Evolutionary conservation across 1,140 invertebrate species (phyloP).

Genomic region (Aphidius gifuensis): DNA sequence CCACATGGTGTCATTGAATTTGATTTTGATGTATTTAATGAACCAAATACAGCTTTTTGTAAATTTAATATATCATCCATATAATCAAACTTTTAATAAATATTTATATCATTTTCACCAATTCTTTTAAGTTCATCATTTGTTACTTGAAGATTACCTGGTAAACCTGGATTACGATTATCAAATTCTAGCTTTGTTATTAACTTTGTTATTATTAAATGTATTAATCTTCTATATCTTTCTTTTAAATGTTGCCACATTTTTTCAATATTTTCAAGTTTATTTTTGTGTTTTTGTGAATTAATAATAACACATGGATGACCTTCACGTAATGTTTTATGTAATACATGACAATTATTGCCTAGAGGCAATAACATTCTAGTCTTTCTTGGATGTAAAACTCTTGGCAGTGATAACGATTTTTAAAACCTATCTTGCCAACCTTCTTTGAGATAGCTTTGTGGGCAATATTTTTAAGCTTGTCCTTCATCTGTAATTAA

Average conservation of each 20-base stretch:
- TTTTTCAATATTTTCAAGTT: conserved; percentile 81
- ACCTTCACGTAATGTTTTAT: conserved; percentile 93
- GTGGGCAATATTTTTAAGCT: conserved; percentile 77
- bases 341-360: conserved; percentile 93
- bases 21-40: conserved; percentile 86
- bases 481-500: conserved; percentile 69
- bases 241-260: conserved; percentile 90
- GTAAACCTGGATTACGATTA: conserved; percentile 85
- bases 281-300: conserved; percentile 74
- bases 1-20: conserved; percentile 97
- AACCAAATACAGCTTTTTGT: conserved; percentile 89
- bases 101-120: conserved; percentile 88
- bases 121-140: conserved; percentile 82
- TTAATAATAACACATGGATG: conserved; percentile 84
- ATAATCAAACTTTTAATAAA: conserved; percentile 98
- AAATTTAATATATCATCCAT: conserved; percentile 93
- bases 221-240: conserved; percentile 88
- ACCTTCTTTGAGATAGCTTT: conserved; percentile 83
- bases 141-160: conserved; percentile 84
- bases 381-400: no score
- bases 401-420: no score
- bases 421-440: conserved; percentile 81
- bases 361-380: no score
- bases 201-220: no score
- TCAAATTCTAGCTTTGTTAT: conserved; percentile 92